Evolutionary conservation across 2,797 vertebrate species (phyloP), one percentile per base, ranked within the genome.

Genomic region (Microhierax caerulescens): DNA sequence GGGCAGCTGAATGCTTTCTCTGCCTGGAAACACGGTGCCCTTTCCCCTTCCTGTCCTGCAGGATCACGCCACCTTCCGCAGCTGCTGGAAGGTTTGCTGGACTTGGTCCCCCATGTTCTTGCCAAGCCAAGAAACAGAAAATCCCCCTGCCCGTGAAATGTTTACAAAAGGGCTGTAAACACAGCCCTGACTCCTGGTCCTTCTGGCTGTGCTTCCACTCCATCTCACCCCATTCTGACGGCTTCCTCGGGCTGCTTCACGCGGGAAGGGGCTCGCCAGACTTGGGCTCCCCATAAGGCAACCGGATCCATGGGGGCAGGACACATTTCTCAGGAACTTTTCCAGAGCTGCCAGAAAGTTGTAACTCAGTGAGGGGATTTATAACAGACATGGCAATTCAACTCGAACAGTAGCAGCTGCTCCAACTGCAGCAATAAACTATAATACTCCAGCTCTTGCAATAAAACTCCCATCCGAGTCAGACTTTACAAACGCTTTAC

Each of bases 351-450:
- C 24, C 45, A 27, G 45, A 68, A 45, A 11, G 32, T 23, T 34
- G 9, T 23, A 77, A 30, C 72, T 84, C 6, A 0, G 12, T 7
- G 54, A 65, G 50, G 64, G 69, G 60, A 27, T 32, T 94, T 73
- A 3, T 32, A 48, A 22, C 59, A 80, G 73, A 5, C 30, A 16
- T 7, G 21, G 74, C 74, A 50, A 60, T 70, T 61, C 87, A 41
- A 32, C 45, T 51, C 4, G 2, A 63, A 80, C 6, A 3, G 79
- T 7, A 93, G 82, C 94, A 83, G 93, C 91, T 90, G 87, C 64
- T 95, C 72, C 85, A n/a, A 12, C 47, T 43, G 88, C 90, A 91
- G 92, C 88, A 68, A 67, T 81, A 21, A 92, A 85, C 51, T 39
- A 1, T 21, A 34, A 41, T 6, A 14, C 22, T 82, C 63, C 7